Percentiles rank a stretch among this genome's conserved stretches.
Conservation (phyloP, 2,888 invertebrate genomes). For the Miltochrista miniata region DNA sequence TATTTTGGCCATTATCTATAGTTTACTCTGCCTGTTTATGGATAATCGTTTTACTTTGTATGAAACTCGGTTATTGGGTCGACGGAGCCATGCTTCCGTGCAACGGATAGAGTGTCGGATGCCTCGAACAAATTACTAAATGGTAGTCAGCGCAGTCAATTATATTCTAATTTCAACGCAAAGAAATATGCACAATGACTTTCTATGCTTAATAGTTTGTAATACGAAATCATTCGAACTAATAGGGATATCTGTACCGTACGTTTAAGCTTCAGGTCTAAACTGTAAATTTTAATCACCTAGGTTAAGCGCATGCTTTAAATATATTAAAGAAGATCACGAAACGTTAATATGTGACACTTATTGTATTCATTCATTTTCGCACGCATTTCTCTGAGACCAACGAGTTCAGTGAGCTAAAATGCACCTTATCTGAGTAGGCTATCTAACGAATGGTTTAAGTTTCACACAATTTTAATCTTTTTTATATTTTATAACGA, state of each 20-base stretch:
- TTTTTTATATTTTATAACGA: neutral
- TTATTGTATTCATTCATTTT: neutral
- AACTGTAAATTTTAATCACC: constrained; percentile 1
- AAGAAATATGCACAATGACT: constrained; percentile 22
- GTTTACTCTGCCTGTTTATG: constrained; percentile 42
- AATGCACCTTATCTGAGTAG: neutral
- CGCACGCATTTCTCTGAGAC: neutral
- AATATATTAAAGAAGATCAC: too few species aligned
- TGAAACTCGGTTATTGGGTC: constrained; percentile 61
- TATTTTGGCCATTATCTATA: constrained; percentile 37
- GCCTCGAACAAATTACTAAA: constrained; percentile 30
- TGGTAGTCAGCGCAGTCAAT: constrained; percentile 19
- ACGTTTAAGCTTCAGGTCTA: constrained; percentile 19
- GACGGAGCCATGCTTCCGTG: constrained; percentile 40
- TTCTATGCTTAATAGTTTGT: constrained; percentile 24
- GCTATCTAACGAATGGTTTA: neutral
- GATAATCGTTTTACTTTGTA: constrained; percentile 54
- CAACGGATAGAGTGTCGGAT: constrained; percentile 19
- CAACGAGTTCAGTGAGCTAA: too few species aligned
- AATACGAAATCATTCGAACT: constrained; percentile 37
- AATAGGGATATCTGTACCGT: constrained; percentile 18
- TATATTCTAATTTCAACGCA: constrained; percentile 24
- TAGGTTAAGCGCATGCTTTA: neutral
- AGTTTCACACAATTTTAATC: neutral
- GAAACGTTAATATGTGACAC: neutral